Conservation (phyloP, 2,113 vertebrate species). For the Cephalopterus ornatus region DNA sequence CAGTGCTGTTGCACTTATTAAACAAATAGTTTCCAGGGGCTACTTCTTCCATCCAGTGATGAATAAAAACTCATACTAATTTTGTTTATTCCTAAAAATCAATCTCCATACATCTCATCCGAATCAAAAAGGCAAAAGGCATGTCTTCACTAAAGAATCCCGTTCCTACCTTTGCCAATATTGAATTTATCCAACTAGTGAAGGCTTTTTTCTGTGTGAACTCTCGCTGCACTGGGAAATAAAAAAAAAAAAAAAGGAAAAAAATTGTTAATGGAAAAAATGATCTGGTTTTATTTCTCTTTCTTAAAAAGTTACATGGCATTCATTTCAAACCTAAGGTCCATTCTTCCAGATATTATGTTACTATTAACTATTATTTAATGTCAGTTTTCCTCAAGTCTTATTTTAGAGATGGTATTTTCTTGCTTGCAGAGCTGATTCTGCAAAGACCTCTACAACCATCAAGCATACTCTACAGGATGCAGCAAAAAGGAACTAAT, state of each 20-base stretch:
- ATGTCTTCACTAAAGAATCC: background rate
- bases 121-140: background rate
- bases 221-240: slow-evolving; percentile 85
- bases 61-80: background rate
- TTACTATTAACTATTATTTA: background rate
- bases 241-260: background rate
- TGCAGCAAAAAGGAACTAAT: background rate
- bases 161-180: slow-evolving; percentile 87
- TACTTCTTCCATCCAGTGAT: background rate
- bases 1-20: background rate
- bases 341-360: background rate
- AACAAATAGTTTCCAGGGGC: background rate
- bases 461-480: background rate
- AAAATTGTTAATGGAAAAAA: background rate
- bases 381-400: background rate
- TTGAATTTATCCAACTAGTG: slow-evolving; percentile 94
- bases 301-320: background rate
- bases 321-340: background rate
- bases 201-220: slow-evolving; percentile 95
- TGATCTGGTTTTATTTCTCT: background rate
- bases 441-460: background rate
- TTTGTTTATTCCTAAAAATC: background rate
- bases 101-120: background rate
- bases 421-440: background rate
- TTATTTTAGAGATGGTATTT: background rate